Evolutionary conservation across 2,113 vertebrate genomes (phyloP), one percentile per base, ranked within the genome.

Genomic region (Phyllopteryx taeniolatus): DNA sequence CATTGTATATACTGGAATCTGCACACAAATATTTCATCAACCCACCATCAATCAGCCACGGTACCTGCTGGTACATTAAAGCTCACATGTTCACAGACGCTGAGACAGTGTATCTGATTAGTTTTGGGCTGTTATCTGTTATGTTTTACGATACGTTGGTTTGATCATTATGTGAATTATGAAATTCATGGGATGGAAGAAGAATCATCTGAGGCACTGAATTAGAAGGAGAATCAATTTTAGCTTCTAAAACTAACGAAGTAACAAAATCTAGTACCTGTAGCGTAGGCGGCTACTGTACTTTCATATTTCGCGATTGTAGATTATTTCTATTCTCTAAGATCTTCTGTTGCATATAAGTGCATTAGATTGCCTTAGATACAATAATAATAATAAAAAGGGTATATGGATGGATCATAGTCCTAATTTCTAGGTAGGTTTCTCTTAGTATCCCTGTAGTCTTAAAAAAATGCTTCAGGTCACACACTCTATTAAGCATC

Each of bases 1-100:
- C 78, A 64, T 76, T 66, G 66, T 27, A 57, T 57, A 57, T 51
- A 71, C 79, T 60, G 70, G 72, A 72, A 84, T 75, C 76, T 80
- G 78, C 75, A 85, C 73, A 78, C 64, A 67, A 68, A 76, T 39
- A 51, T 73, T 64, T 67, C 77, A 68, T 81, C 71, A 73, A 64
- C 67, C 74, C 67, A 77, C 65, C 57, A 87, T 91, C 84, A 84
- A 88, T 90, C 88, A 84, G 35, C 61, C 20, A 53, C 64, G 13
- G 76, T 69, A 69, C 78, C 73, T 46, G 70, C 66, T 76, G 39
- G 46, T 79, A 64, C 80, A 79, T 47, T 35, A 60, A 22, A 17
- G 53, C 76, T 78, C 65, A 72, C 74, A 84, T 74, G 74, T 72
- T 69, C 35, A 65, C 17, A 71, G 54, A 64, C 17, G 66, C 67